phyloP scores from a whole-genome alignment of 2,888 invertebrate genomes.

The Peribatodes rhomboidaria region DNA sequence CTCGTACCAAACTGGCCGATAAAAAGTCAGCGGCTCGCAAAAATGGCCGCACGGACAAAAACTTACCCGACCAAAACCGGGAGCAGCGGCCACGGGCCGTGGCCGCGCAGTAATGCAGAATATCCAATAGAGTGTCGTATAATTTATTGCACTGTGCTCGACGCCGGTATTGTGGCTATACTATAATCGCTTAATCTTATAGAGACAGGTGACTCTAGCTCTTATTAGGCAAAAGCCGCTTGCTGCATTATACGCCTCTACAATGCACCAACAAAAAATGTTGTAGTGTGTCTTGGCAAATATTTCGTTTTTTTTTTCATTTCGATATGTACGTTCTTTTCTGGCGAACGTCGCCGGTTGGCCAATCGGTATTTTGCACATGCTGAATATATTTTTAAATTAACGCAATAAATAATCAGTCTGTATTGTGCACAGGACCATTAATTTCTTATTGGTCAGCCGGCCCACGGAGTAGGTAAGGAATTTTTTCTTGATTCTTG shows the following conservation, averaged over 20 bases:
- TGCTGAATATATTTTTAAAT: conserved; percentile 53
- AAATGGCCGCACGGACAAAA: conserved; percentile 67
- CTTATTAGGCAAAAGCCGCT: conserved; percentile 57
- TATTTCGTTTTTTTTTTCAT: conserved; percentile 28
- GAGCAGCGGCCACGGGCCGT: conserved; percentile 39
- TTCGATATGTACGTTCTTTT: conserved; percentile 27
- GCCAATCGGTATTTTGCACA: conserved; percentile 58
- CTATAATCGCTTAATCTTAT: conserved; percentile 69
- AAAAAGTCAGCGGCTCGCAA: conserved; percentile 58
- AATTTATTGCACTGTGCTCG: conserved; percentile 59
- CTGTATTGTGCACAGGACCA: conserved; percentile 30
- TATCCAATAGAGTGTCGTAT: conserved; percentile 61
- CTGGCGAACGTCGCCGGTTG: conserved; percentile 32
- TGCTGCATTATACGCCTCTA: conserved; percentile 51
- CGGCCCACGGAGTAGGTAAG: conserved; percentile 22
- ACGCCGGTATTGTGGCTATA: conserved; percentile 42
- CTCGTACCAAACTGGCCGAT: conserved; percentile 57
- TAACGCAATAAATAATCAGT: conserved; percentile 52
- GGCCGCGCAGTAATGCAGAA: conserved; percentile 50
- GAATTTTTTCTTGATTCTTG: conserved; percentile 32
- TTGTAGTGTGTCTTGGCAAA: conserved; percentile 25
- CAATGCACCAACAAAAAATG: conserved; percentile 44
- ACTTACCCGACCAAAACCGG: conserved; percentile 65
- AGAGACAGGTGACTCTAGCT: conserved; percentile 59
- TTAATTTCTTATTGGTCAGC: conserved; percentile 44